phyloP scores from a whole-genome alignment of 2,888 invertebrate genomes.

The Orchestes rusci region DNA sequence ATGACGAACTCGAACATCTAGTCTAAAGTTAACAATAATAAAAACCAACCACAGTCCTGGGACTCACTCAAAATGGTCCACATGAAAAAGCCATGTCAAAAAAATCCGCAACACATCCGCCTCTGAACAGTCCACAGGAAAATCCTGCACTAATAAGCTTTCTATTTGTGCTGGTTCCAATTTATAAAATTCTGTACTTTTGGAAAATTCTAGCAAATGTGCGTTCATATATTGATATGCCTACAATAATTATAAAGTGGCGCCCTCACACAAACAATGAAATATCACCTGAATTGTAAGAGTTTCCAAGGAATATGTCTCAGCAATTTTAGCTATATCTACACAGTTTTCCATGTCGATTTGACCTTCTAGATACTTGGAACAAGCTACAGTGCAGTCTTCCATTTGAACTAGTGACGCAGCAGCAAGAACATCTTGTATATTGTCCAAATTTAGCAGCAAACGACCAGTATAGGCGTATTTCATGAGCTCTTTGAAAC shows the following conservation, averaged over 20 bases:
- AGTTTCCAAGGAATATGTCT: constrained; percentile 56
- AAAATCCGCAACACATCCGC: constrained; percentile 52
- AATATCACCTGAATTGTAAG: constrained; percentile 45
- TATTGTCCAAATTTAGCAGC: constrained; percentile 51
- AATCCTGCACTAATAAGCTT: constrained; percentile 56
- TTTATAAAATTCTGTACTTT: constrained; percentile 53
- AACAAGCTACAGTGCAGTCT: constrained; percentile 60
- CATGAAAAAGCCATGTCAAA: constrained; percentile 52
- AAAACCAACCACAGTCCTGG: not conserved
- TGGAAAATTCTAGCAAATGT: constrained; percentile 54
- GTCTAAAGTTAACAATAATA: constrained; percentile 31
- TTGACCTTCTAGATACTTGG: constrained; percentile 57
- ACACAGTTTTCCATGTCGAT: constrained; percentile 64
- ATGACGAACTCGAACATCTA: constrained; percentile 40
- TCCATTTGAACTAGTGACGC: constrained; percentile 61
- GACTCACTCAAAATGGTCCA: constrained; percentile 40
- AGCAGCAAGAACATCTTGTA: constrained; percentile 61
- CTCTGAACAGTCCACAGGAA: constrained; percentile 63
- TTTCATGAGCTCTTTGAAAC: constrained; percentile 50
- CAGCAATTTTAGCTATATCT: constrained; percentile 62
- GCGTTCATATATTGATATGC: constrained; percentile 61
- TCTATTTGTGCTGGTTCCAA: constrained; percentile 55
- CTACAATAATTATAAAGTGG: constrained; percentile 8
- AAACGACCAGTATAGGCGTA: constrained; percentile 63
- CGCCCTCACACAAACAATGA: no score